phyloP scores from a whole-genome alignment of 2,888 invertebrate species.

The Ligdia adustata region DNA sequence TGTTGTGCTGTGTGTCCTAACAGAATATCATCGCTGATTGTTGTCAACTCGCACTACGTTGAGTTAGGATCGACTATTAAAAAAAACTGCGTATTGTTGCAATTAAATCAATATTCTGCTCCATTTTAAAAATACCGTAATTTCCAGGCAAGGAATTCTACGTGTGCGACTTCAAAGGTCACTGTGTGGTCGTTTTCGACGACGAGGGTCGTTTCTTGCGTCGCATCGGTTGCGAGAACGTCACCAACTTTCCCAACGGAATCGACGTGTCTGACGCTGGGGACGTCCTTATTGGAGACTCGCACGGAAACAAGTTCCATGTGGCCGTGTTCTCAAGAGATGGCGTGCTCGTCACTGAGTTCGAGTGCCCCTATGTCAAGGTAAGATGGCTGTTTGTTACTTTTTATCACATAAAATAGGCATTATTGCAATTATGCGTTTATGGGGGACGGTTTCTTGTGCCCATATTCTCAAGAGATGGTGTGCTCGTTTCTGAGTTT shows the following conservation, averaged over 20 bases:
- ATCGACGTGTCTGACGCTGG: constrained; percentile 99
- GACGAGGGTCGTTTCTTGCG: constrained; percentile 96
- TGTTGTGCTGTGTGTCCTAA: no score
- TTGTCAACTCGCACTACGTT: no score
- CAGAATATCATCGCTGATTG: no score
- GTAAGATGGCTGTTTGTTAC: constrained; percentile 72
- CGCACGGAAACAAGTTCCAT: constrained; percentile 98
- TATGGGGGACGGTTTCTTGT: constrained; percentile 6
- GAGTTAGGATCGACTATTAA: no score
- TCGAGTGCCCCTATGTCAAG: constrained; percentile 99
- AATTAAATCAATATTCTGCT: no score
- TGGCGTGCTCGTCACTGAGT: constrained; percentile 94
- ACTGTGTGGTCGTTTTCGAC: constrained; percentile 98
- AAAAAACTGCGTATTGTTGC: no score
- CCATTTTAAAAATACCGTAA: no score
- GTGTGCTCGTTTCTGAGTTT: constrained; percentile 1
- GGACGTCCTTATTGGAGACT: constrained; percentile 98
- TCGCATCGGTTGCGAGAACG: constrained; percentile 96
- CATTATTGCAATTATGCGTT: no score
- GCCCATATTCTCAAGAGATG: neutral
- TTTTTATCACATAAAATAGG: no score
- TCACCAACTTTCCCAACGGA: constrained; percentile 98
- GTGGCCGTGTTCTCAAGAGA: constrained; percentile 97
- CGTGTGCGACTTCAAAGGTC: constrained; percentile 99
- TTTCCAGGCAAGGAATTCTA: constrained; percentile 94